Percentiles rank a stretch among this genome's conserved stretches.
phyloP scores from a whole-genome alignment of 2,797 vertebrate genomes.

The Halcyon smyrnensis region DNA sequence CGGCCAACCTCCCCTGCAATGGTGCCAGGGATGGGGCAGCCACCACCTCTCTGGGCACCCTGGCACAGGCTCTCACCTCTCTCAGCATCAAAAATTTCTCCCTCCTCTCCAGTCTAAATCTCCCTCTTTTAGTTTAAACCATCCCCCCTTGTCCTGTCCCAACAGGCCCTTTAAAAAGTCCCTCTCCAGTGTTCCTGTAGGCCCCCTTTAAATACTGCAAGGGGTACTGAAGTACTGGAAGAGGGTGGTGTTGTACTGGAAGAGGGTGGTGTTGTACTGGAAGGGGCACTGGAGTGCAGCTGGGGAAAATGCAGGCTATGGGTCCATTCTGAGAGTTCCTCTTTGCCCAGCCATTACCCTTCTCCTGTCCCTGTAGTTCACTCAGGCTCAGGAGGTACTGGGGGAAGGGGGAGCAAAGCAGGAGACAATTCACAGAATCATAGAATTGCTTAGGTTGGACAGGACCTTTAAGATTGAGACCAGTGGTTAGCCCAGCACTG shows the following conservation, averaged over 20 bases:
- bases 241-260: no score
- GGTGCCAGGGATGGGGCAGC: not conserved
- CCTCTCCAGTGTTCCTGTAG: not conserved
- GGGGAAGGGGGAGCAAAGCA: not conserved
- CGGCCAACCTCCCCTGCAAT: not conserved
- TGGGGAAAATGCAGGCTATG: not conserved
- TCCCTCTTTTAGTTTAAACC: not conserved
- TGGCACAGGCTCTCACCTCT: not conserved
- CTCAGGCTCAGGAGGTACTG: not conserved
- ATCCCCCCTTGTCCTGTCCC: not conserved
- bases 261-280: not conserved
- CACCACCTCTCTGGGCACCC: not conserved
- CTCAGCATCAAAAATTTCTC: not conserved
- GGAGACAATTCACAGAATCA: not conserved
- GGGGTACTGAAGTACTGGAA: not conserved
- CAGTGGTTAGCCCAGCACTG: not conserved
- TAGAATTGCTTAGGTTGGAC: not conserved
- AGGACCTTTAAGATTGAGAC: not conserved
- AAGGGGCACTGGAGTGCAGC: not conserved
- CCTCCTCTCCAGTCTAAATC: not conserved
- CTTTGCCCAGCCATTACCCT: not conserved
- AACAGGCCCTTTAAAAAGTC: not conserved
- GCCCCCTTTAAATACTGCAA: not conserved
- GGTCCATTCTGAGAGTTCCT: not conserved
- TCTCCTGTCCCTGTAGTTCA: not conserved